Evolutionary conservation across 1,140 invertebrate genomes (phyloP), one percentile per base, ranked within the genome.

Genomic region (Rhysida immarginata): DNA sequence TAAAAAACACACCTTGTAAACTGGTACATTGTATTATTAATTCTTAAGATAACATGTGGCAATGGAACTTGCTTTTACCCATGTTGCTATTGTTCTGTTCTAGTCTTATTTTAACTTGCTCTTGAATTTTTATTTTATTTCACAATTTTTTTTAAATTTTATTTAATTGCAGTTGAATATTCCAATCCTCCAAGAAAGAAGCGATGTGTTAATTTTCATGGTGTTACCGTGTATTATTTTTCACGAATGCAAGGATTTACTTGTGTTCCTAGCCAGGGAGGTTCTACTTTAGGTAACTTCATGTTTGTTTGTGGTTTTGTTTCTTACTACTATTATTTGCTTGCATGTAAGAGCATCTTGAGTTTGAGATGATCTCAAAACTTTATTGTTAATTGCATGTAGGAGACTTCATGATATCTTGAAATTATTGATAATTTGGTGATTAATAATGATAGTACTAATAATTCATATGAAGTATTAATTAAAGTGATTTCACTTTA

Each of bases 201-300:
- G 61, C 73, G 73, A 61, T 66, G 64, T 23, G 74, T 97, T 57
- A 81, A 84, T 50, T 98, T 96, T 70, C 84, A 91, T 62, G 82
- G 81, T 61, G 92, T 96, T 0, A 93, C 88, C 24, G 90, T 97
- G 1, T 97, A 82, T 71, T 96, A 96, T 74, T 98, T 98, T 70
- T 86, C 87, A 0, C 73, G 94, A 66, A 79, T 87, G 44, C 94
- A 98, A 76, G 94, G 94, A n/a, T 96, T 96, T 71, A 89, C 89
- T 16, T 96, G 93, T 76, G 90, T 98, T 52, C 94, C 94, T 53
- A 95, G 91, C 51, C 66, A 82, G 75, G 94, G 93, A 35, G 93
- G 93, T 25, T 94, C 90, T 35, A 96, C 93, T 11, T 75, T 96
- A 53, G 94, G 93, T 74, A 65, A 66, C 63, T 55, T n/a, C n/a